Evolutionary conservation across 1,140 invertebrate genomes (phyloP).

Genomic region (Cotesia chilonis): DNA sequence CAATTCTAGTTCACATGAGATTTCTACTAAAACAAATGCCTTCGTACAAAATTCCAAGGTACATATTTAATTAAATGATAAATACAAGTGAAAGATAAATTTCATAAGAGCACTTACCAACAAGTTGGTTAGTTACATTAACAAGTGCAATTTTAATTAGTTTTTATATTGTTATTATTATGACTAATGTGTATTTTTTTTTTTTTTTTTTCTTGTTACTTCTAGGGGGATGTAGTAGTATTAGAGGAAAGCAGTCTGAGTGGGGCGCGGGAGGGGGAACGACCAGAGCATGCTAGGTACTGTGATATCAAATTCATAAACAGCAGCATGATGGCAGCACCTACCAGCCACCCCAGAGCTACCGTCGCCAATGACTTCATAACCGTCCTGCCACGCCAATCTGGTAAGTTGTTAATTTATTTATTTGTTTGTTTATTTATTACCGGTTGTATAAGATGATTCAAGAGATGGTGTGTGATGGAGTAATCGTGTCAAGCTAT

Average conservation of each 20-base stretch:
- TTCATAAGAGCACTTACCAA: no score
- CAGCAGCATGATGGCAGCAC: constrained; percentile 66
- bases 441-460: not conserved
- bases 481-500: not conserved
- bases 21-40: constrained; percentile 71
- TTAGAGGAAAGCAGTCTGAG: constrained; percentile 66
- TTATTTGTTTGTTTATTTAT: constrained; percentile 29
- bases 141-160: not conserved
- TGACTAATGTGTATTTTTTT: constrained; percentile 24
- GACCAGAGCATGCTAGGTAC: constrained; percentile 66
- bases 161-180: constrained; percentile 7
- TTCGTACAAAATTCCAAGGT: constrained; percentile 71
- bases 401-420: constrained; percentile 53
- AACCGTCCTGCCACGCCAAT: constrained; percentile 67
- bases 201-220: constrained; percentile 37
- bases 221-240: constrained; percentile 67
- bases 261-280: constrained; percentile 64
- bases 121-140: constrained; percentile 1
- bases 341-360: constrained; percentile 66
- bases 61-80: constrained; percentile 31
- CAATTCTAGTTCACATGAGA: constrained; percentile 72
- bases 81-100: constrained; percentile 8
- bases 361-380: constrained; percentile 67
- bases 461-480: not conserved
- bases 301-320: constrained; percentile 68